Base-by-base conservation (phyloP, 2,113 vertebrate genomes). In the Hemibagrus wyckioides region DNA sequence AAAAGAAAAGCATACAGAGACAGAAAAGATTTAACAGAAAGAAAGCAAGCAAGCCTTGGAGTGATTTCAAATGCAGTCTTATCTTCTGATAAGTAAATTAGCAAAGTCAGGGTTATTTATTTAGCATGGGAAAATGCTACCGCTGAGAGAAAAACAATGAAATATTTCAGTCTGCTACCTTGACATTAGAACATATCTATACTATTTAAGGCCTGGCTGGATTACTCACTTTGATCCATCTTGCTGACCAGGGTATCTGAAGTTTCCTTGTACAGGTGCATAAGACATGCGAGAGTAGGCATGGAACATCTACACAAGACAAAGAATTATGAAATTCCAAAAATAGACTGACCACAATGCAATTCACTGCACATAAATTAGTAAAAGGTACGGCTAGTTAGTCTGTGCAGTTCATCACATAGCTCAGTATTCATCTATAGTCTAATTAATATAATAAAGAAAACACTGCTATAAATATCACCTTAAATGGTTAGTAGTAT, bases 281-380 rank as follows among this genome's bases (percentile, higher is more conserved):
- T 96, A 97, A 6, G 97, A 90, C 95, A 98, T 96, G 92, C 97
- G 96, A 75, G 98, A 96, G 92, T 98, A 99, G 25, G 98, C 96
- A 23, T 96, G 96, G 92, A 98, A 97, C 97, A 99, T 97, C 98
- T 99, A 76, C 85, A 87, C 2, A 88, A 77, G 21, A 88, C 65
- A 7, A 67, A 61, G n/a, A 69, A 63, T 52, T 48, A 52, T 67
- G 13, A 44, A 56, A 15, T 54, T 54, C 23, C 4, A 15, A 28
- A 19, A 71, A 21, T 4, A 50, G 5, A 77, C 13, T 7, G 5
- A 54, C 28, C 13, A 50, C 48, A 48, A 14, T 39, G 39, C 13
- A 5, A 25, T 21, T 44, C 6, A 86, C 25, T 28, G 67, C 1
- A 80, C 5, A 81, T 54, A 67, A 50, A 50, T 50, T 23, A 65